phyloP scores from a whole-genome alignment of 2,888 invertebrate species.

The Athalia circularis region DNA sequence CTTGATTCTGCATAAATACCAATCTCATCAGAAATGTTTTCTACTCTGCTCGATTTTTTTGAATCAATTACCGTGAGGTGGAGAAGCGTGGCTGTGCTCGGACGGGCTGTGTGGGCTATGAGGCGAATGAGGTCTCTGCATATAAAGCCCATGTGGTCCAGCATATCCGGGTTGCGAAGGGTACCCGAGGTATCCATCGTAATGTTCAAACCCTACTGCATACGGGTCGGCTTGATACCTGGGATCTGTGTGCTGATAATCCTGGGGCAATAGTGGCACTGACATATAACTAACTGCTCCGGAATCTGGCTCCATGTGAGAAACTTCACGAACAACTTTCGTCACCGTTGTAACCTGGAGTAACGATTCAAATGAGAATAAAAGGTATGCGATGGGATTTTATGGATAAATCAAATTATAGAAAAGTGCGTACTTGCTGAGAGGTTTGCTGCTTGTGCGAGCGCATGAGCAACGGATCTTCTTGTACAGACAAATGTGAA shows the following conservation, averaged over 20 bases:
- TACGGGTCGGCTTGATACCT: constrained; percentile 71
- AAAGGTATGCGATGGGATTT: too few relatives aligned
- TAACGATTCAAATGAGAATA: too few relatives aligned
- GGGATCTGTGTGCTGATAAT: constrained; percentile 70
- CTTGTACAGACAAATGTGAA: constrained; percentile 74
- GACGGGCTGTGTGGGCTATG: constrained; percentile 71
- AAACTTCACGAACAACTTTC: constrained; percentile 81
- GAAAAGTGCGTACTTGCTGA: constrained; percentile 75
- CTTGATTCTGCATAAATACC: too few relatives aligned
- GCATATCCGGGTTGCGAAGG: constrained; percentile 72
- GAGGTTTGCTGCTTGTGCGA: constrained; percentile 82
- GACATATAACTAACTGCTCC: constrained; percentile 72
- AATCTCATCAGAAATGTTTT: too few relatives aligned
- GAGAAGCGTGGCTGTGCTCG: constrained; percentile 72
- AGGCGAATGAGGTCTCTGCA: constrained; percentile 66
- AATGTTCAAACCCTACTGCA: constrained; percentile 74
- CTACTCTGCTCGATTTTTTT: not conserved
- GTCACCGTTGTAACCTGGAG: constrained; percentile 82
- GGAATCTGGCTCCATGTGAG: constrained; percentile 77
- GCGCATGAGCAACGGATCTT: constrained; percentile 77
- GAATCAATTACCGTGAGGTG: constrained; percentile 68
- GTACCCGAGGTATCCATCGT: constrained; percentile 73
- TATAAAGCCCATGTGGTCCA: constrained; percentile 71
- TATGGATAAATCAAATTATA: not conserved
- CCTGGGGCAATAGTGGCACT: constrained; percentile 72